These are phyloP conservation scores for Sialia sialis DNA, from an alignment of 2,113 vertebrate species.

Conservation along the genomic window DNA sequence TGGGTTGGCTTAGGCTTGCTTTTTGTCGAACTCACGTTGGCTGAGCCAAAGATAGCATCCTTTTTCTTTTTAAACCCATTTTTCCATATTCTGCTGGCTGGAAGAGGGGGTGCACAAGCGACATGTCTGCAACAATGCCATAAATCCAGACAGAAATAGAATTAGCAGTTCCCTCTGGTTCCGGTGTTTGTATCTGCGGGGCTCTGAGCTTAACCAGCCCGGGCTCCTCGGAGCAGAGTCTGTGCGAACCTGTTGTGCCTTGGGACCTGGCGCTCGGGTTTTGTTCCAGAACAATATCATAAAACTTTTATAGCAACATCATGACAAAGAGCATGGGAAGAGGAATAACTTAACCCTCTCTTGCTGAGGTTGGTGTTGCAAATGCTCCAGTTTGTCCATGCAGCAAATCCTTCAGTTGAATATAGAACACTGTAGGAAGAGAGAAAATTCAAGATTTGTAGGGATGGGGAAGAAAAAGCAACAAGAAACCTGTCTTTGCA, in stretches of 20 bases:
- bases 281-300: slow-evolving; percentile 18
- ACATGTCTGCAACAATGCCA: not conserved
- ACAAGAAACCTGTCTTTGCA: not conserved
- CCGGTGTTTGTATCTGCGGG: not conserved
- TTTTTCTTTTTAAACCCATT: slow-evolving; percentile 21
- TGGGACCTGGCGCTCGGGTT: not conserved
- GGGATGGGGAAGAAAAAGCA: not conserved
- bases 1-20: not conserved
- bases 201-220: not conserved
- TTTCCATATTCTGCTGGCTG: slow-evolving; percentile 37
- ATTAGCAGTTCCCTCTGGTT: slow-evolving; percentile 24
- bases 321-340: not conserved
- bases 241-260: not conserved
- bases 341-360: slow-evolving; percentile 5
- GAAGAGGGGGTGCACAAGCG: not conserved
- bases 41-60: slow-evolving; percentile 24
- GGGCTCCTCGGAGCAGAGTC: not conserved
- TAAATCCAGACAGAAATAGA: slow-evolving; percentile 51
- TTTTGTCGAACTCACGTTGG: not conserved
- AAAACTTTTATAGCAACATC: slow-evolving; percentile 27
- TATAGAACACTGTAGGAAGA: not conserved
- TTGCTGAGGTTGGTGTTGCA: not conserved
- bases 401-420: not conserved
- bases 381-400: not conserved
- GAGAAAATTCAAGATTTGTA: not conserved